Conservation (phyloP, 2,888 invertebrate species). For the Allacma fusca region DNA sequence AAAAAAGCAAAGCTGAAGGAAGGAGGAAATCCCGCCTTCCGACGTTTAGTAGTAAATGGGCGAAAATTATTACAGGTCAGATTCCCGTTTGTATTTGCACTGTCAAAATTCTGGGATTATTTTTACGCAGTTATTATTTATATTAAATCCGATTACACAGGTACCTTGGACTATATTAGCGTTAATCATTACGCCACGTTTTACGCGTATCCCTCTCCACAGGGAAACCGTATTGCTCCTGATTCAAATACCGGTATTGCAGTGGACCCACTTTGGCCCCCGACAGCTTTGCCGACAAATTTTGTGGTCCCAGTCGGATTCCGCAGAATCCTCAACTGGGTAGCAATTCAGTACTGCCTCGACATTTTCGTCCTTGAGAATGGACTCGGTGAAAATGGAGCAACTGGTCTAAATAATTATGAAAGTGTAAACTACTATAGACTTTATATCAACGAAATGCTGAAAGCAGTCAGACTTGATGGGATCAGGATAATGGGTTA, state of each 20-base stretch:
- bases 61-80: no score
- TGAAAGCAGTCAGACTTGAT: conserved; percentile 55
- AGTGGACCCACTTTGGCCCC: conserved; percentile 11
- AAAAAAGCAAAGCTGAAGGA: no score
- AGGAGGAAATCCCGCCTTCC: no score
- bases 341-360: no score
- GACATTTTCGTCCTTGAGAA: no score
- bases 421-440: conserved; percentile 56
- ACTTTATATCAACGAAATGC: no score
- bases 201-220: conserved; percentile 37
- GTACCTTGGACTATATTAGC: conserved; percentile 60
- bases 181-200: conserved; percentile 65
- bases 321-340: conserved; percentile 47
- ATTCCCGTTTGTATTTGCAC: no score
- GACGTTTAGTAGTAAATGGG: no score
- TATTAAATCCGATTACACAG: no score
- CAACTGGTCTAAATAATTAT: conserved; percentile 58
- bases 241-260: conserved; percentile 29
- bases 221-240: conserved; percentile 41
- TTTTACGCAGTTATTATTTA: no score
- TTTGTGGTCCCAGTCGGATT: conserved; percentile 43
- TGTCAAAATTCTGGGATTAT: no score
- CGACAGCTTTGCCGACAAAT: conserved; percentile 21
- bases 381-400: no score
- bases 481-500: conserved; percentile 54